Percentiles rank a stretch among this genome's conserved stretches.
Conservation (phyloP, 35 echinoderm and acorn worm genomes). For the Hemicentrotus pulcherrimus region DNA sequence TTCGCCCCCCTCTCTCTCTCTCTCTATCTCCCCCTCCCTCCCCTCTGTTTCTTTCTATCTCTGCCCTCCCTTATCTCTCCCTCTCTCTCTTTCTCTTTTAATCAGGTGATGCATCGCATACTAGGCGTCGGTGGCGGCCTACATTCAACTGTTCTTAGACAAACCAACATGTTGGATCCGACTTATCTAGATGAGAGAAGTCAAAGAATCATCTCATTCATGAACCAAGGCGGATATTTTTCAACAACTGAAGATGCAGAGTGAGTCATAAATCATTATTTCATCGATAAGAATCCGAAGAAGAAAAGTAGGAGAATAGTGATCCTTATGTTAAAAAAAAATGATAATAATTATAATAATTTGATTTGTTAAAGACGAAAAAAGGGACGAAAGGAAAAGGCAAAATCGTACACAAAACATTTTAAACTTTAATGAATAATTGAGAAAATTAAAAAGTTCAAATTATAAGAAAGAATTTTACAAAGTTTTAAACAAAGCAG, state of each 20-base stretch:
- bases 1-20: too few relatives aligned
- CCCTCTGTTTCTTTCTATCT: too few relatives aligned
- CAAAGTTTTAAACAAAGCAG: background rate
- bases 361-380: too few relatives aligned
- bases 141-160: background rate
- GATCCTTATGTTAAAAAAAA: too few relatives aligned
- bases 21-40: too few relatives aligned
- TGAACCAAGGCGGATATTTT: background rate
- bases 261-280: background rate
- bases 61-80: too few relatives aligned
- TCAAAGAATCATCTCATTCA: background rate
- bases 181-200: background rate
- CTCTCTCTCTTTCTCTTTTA: background rate
- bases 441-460: background rate
- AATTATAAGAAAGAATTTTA: background rate
- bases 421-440: background rate
- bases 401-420: background rate
- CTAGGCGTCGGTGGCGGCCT: background rate
- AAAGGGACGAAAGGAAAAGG: background rate
- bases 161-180: background rate
- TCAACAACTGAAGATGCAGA: background rate
- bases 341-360: too few relatives aligned
- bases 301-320: background rate
- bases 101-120: background rate
- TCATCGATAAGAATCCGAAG: background rate